Percentiles rank a stretch among this genome's conserved stretches.
Evolutionary conservation across 2,797 vertebrate genomes (phyloP).

Genomic region (Trachurus trachurus): DNA sequence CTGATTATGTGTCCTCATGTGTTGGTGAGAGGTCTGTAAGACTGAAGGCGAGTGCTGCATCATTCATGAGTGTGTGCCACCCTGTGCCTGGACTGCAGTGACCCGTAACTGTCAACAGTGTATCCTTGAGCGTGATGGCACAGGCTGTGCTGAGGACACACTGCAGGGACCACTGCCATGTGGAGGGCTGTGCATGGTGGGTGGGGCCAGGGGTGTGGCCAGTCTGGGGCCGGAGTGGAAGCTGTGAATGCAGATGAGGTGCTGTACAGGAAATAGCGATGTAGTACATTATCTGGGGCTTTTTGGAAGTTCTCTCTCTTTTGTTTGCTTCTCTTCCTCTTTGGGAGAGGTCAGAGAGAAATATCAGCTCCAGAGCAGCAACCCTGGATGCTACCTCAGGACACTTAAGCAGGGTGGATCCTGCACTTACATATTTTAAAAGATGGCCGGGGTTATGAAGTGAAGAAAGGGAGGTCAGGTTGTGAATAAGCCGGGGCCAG

Average conservation of each 20-base stretch:
- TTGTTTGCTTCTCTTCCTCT: constrained; percentile 7
- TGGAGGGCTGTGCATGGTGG: constrained; percentile 44
- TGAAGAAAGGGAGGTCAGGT: constrained; percentile 34
- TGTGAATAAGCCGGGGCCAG: constrained; percentile 27
- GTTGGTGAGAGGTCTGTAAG: constrained; percentile 55
- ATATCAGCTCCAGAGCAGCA: constrained; percentile 11
- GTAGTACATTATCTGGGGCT: constrained; percentile 10
- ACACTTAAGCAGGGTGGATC: constrained; percentile 22
- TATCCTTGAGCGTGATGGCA: constrained; percentile 75
- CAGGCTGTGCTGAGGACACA: constrained; percentile 65
- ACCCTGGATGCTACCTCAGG: constrained; percentile 4
- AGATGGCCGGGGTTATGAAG: constrained; percentile 20
- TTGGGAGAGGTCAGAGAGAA: background rate
- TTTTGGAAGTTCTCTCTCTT: constrained; percentile 17
- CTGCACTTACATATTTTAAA: constrained; percentile 7
- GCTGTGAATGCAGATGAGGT: constrained; percentile 7
- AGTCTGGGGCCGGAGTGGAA: constrained; percentile 17
- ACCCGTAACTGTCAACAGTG: constrained; percentile 78
- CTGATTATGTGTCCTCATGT: constrained; percentile 67
- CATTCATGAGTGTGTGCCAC: constrained; percentile 80
- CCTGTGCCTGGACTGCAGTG: constrained; percentile 71
- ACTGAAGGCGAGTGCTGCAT: constrained; percentile 66
- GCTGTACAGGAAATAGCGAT: constrained; percentile 28
- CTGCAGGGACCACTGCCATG: constrained; percentile 61
- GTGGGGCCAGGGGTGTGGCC: constrained; percentile 45